These are phyloP conservation scores for Eristalinus sepulchralis DNA, from an alignment of 2,888 invertebrate genomes.

Conservation along the genomic window DNA sequence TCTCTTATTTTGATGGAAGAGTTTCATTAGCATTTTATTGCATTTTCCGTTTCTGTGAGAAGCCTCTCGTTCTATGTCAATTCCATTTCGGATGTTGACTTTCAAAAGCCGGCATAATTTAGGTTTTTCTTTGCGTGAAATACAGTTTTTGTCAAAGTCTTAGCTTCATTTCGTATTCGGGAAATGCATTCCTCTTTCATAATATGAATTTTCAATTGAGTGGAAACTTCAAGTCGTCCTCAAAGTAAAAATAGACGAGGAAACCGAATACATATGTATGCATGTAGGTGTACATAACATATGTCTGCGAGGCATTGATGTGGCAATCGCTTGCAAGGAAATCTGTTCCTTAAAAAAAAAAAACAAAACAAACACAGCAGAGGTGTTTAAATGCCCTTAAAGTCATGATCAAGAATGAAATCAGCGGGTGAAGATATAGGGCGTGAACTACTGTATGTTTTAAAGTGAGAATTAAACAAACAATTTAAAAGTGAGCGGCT, in stretches of 20 bases:
- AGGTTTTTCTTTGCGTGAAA: conserved; percentile 46
- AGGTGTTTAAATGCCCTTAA: too few species aligned
- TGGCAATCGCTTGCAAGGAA: too few species aligned
- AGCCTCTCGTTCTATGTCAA: conserved; percentile 20
- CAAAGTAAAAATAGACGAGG: neutral
- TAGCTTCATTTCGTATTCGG: conserved; percentile 50
- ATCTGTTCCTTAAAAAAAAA: too few species aligned
- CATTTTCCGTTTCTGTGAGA: conserved; percentile 47
- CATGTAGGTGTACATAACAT: neutral
- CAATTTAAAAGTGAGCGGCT: too few species aligned
- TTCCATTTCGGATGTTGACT: conserved; percentile 41
- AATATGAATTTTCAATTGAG: conserved; percentile 49
- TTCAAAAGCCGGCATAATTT: conserved; percentile 62
- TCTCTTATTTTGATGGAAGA: conserved; percentile 60
- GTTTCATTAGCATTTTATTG: conserved; percentile 70
- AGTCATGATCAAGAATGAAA: too few species aligned
- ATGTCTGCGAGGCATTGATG: neutral
- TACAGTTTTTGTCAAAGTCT: conserved; percentile 33
- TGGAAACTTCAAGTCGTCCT: neutral
- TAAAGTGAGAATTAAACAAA: too few species aligned
- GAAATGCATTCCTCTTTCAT: conserved; percentile 45
- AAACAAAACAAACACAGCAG: too few species aligned
- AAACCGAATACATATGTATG: neutral
- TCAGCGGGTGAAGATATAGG: too few species aligned
- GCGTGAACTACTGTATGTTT: too few species aligned